Evolutionary conservation across 2,113 vertebrate genomes (phyloP).

Genomic region (Melanerpes aurifrons): DNA sequence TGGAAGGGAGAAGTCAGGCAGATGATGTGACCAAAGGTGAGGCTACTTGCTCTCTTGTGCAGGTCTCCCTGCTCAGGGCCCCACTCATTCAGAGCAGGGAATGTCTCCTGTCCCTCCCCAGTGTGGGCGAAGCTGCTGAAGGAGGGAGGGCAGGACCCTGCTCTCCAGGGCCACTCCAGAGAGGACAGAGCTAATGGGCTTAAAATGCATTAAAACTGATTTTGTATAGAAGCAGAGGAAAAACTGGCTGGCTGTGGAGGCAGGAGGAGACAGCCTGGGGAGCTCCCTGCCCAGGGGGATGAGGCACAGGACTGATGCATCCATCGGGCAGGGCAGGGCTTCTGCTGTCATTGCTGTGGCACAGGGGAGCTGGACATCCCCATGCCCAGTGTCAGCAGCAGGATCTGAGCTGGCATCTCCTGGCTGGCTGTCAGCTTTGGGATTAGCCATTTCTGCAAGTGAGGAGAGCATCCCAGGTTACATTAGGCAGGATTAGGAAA

Average conservation of each 20-base stretch:
- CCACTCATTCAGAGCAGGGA: background rate
- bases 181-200: conserved; percentile 6
- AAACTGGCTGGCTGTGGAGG: background rate
- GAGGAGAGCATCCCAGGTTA: background rate
- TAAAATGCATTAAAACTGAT: conserved; percentile 27
- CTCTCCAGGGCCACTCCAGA: background rate
- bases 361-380: background rate
- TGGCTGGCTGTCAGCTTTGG: background rate
- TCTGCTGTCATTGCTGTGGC: background rate
- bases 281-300: background rate
- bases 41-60: background rate
- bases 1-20: accelerated
- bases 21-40: background rate
- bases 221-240: background rate
- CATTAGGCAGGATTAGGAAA: background rate
- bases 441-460: background rate
- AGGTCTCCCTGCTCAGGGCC: background rate
- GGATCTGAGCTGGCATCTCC: background rate
- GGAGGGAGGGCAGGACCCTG: background rate
- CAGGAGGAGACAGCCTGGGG: background rate
- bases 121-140: background rate
- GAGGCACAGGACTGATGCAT: background rate
- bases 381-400: accelerated
- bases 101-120: background rate
- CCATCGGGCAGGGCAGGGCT: background rate